Percentiles rank a stretch among this genome's conserved stretches.
Evolutionary conservation across 2,797 vertebrate genomes (phyloP).

Genomic region (Xyrichtys novacula): DNA sequence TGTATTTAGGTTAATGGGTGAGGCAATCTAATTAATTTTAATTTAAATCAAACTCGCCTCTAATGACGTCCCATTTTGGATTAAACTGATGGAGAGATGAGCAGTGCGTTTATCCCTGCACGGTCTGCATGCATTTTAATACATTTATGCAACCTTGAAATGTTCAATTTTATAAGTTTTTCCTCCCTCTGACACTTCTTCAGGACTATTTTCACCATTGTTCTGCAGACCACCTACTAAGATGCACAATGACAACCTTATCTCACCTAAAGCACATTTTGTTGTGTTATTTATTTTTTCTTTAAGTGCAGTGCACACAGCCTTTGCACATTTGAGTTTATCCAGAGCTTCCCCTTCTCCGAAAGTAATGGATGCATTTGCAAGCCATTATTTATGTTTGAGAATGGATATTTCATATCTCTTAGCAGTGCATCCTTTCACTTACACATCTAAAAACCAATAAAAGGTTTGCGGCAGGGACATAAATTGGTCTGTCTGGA

Average conservation of each 20-base stretch:
- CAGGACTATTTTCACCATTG: slow-evolving; percentile 40
- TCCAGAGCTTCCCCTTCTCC: slow-evolving; percentile 34
- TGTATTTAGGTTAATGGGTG: slow-evolving; percentile 85
- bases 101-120: slow-evolving; percentile 66
- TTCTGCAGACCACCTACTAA: slow-evolving; percentile 68
- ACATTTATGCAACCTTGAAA: slow-evolving; percentile 31
- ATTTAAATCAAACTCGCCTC: slow-evolving; percentile 83
- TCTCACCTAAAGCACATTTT: slow-evolving; percentile 77
- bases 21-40: slow-evolving; percentile 85
- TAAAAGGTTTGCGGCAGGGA: slow-evolving; percentile 91
- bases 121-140: slow-evolving; percentile 44
- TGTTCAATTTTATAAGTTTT: slow-evolving; percentile 31
- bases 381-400: slow-evolving; percentile 83
- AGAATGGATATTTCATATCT: slow-evolving; percentile 90
- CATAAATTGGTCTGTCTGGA: slow-evolving; percentile 98
- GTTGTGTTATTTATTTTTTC: slow-evolving; percentile 66
- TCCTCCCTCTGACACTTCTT: slow-evolving; percentile 40
- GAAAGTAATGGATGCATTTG: slow-evolving; percentile 86
- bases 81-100: slow-evolving; percentile 70
- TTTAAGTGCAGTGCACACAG: slow-evolving; percentile 50
- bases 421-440: slow-evolving; percentile 89
- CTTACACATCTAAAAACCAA: slow-evolving; percentile 93
- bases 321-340: slow-evolving; percentile 58
- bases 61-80: slow-evolving; percentile 82
- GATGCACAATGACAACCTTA: slow-evolving; percentile 77